phyloP scores from a whole-genome alignment of 2,888 invertebrate species.

The Ennomos fuscantarius region DNA sequence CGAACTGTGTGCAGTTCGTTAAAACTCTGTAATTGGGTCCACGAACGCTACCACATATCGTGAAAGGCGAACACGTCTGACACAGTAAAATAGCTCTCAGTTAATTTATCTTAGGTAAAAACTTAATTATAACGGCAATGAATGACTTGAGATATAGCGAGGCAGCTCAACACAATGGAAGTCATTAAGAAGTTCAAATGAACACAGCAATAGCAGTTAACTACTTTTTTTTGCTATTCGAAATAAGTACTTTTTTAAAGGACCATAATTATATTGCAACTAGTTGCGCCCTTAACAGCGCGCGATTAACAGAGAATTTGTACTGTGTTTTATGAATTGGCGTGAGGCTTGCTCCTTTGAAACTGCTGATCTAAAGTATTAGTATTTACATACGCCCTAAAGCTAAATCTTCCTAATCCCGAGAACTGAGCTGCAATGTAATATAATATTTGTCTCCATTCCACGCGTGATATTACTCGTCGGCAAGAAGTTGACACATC shows the following conservation, averaged over 20 bases:
- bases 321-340: slow-evolving; percentile 39
- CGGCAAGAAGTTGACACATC: no score
- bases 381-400: background rate
- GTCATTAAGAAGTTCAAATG: slow-evolving; percentile 43
- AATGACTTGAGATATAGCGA: slow-evolving; percentile 46
- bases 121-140: slow-evolving; percentile 56
- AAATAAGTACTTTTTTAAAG: background rate
- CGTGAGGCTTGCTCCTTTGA: slow-evolving; percentile 15
- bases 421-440: no score
- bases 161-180: slow-evolving; percentile 45
- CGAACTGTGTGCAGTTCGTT: slow-evolving; percentile 59
- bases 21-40: slow-evolving; percentile 63
- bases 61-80: slow-evolving; percentile 43
- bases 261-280: no score
- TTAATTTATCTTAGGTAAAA: slow-evolving; percentile 59
- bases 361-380: slow-evolving; percentile 14
- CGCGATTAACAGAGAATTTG: slow-evolving; percentile 49
- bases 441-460: background rate
- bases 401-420: no score
- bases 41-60: slow-evolving; percentile 44
- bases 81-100: slow-evolving; percentile 46
- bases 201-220: slow-evolving; percentile 12
- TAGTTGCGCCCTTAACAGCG: no score
- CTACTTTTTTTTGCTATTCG: slow-evolving; percentile 12
- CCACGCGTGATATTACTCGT: no score